Conservation (phyloP, 1,140 invertebrate genomes). For the Drosophila sechellia region DNA sequence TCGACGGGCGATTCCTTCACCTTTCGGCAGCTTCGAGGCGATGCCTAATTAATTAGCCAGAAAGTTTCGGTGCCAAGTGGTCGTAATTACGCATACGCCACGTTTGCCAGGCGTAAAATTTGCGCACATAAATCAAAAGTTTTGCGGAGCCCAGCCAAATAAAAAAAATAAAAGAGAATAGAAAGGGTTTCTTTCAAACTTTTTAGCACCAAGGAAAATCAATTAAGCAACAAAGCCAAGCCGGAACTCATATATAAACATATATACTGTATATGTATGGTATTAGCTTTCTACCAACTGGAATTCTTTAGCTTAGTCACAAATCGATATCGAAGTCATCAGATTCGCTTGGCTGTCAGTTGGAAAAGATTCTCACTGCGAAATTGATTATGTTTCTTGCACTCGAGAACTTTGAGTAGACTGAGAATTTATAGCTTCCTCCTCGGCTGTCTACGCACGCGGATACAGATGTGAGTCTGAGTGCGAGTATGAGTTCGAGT, state of each 20-base stretch:
- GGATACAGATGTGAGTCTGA: constrained; percentile 48
- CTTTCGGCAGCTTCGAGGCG: constrained; percentile 57
- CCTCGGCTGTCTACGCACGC: constrained; percentile 41
- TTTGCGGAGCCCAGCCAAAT: constrained; percentile 7
- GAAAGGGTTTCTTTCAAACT: constrained; percentile 36
- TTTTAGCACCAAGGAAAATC: constrained; percentile 40
- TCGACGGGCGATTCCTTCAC: constrained; percentile 51
- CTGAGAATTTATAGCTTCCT: constrained; percentile 34
- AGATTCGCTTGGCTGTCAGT: constrained; percentile 27
- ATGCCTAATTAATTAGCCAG: constrained; percentile 69
- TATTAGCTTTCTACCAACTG: constrained; percentile 23
- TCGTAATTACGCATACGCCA: constrained; percentile 65
- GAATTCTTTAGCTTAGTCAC: constrained; percentile 54
- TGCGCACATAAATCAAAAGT: constrained; percentile 70
- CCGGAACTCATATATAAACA: constrained; percentile 17
- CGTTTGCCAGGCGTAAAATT: constrained; percentile 56
- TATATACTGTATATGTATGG: neutral
- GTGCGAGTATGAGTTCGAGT: constrained; percentile 19
- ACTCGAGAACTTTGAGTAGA: constrained; percentile 23
- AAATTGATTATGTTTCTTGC: constrained; percentile 53
- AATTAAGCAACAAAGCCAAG: constrained; percentile 49
- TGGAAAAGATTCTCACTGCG: constrained; percentile 28
- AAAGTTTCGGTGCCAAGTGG: constrained; percentile 52
- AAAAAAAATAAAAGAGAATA: neutral
- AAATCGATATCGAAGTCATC: constrained; percentile 12